phyloP scores from a whole-genome alignment of 2,113 vertebrate genomes.

The Argyrosomus japonicus region DNA sequence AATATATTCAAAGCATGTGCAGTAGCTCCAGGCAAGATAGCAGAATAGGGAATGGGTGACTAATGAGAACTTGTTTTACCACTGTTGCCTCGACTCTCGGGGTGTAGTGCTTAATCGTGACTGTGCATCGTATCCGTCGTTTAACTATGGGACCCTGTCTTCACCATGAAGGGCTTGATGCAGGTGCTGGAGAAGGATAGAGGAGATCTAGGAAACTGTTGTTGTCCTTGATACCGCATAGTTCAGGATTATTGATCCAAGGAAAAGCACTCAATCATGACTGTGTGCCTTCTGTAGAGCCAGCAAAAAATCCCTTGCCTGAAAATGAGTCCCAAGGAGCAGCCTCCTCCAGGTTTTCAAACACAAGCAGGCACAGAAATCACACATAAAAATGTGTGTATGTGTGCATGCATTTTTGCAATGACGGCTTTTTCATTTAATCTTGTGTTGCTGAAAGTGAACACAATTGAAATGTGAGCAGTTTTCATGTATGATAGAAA shows the following conservation, averaged over 20 bases:
- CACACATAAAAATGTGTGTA: neutral
- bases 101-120: conserved; percentile 64
- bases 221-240: conserved; percentile 71
- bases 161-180: conserved; percentile 30
- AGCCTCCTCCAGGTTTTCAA: conserved; percentile 29
- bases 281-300: conserved; percentile 67
- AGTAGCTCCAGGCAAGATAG: conserved; percentile 56
- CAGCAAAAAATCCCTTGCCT: conserved; percentile 61
- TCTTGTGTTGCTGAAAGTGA: neutral
- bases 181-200: conserved; percentile 54
- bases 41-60: conserved; percentile 64
- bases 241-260: conserved; percentile 75
- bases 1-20: conserved; percentile 67
- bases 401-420: neutral
- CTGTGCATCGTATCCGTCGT: conserved; percentile 51
- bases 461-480: neutral
- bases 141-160: conserved; percentile 53
- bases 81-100: conserved; percentile 57
- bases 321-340: conserved; percentile 41
- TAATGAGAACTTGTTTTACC: conserved; percentile 78
- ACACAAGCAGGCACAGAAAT: conserved; percentile 12
- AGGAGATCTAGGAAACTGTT: conserved; percentile 64
- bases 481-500: neutral
- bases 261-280: conserved; percentile 73
- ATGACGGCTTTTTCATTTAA: neutral